Base-by-base conservation (phyloP, 1,140 invertebrate species). In the Scaptomyza montana region DNA sequence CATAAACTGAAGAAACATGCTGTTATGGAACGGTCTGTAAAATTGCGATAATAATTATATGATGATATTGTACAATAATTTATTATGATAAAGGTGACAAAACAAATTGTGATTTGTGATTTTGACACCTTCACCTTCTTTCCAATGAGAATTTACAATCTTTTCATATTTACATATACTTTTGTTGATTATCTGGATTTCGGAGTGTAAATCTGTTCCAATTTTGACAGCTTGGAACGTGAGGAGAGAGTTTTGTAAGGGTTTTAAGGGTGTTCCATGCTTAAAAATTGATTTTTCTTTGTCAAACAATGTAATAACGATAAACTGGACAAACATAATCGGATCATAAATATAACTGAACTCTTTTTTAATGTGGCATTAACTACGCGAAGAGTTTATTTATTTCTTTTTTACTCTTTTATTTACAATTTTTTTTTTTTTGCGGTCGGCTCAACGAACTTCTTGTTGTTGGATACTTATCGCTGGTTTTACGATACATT, bases 281-380 rank as follows among this genome's bases (percentile, higher is more conserved):
- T 50, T 49, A 51, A 87, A 36, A 87, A 87, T 82, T 78, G 81
- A 89, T 89, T 82, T 81, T 76, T 78, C 81, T 76, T 72, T 78
- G 74, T 33, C 75, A 86, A 86, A 82, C 62, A 85, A 50, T 61
- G 55, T 33, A 12, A 62, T 39, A 45, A 50, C 56, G 64, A 82
- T 74, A 77, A 72, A 68, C 66, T n/a, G 7, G 47, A 68, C 30
- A 78, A 74, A 82, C 69, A 65, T 54, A 80, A 77, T 49, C 43
- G 19, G 28, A 30, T 67, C 63, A 60, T 71, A 71, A 71, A 71
- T 71, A 41, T 64, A 16, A 55, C 5, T 56, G 60, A 10, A 65
- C 53, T 57, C 53, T 47, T 50, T 78, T 77, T 78, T 78, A 72
- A 79, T 82, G 63, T 81, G 71, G 68, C 74, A 78, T 63, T 39